A percentile compares a stretch with the other conserved stretches of the same genome.
These are phyloP conservation scores for Halcyon malimbica DNA, from an alignment of 2,113 vertebrate species.

Conservation along the genomic window DNA sequence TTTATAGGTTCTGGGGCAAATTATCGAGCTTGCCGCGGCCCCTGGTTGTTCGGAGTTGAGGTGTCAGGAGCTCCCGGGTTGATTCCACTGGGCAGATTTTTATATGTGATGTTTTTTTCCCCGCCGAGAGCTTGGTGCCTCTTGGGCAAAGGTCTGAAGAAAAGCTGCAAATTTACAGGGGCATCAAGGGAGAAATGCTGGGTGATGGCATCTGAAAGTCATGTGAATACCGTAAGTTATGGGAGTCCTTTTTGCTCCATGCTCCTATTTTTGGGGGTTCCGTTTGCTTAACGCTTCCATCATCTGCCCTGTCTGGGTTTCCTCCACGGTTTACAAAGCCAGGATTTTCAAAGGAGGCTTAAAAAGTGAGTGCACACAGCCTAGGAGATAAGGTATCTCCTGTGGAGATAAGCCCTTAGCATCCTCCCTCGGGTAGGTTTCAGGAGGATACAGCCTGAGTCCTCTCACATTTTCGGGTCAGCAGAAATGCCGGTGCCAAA, in stretches of 20 bases:
- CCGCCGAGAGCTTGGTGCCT: accelerated
- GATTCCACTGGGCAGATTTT: neutral
- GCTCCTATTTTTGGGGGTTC: neutral
- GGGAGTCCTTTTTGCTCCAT: neutral
- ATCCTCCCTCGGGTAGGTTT: neutral
- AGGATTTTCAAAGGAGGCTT: neutral
- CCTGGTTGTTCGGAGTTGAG: neutral
- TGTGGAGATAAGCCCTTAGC: neutral
- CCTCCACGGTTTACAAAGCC: neutral
- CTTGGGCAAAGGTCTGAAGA: neutral
- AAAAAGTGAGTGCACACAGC: accelerated
- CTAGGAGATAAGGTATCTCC: neutral
- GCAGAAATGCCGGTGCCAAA: neutral
- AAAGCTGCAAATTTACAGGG: neutral
- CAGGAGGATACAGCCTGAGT: neutral
- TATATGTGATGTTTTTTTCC: neutral
- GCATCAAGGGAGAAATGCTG: neutral
- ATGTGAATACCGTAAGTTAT: neutral
- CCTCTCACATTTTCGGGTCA: neutral
- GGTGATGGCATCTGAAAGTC: neutral
- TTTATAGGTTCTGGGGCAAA: neutral
- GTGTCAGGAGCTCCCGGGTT: neutral
- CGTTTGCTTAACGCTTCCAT: neutral
- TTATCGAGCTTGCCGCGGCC: neutral
- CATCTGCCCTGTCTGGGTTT: neutral